phyloP scores from a whole-genome alignment of 2,797 vertebrate species.

The Gouania willdenowi region DNA sequence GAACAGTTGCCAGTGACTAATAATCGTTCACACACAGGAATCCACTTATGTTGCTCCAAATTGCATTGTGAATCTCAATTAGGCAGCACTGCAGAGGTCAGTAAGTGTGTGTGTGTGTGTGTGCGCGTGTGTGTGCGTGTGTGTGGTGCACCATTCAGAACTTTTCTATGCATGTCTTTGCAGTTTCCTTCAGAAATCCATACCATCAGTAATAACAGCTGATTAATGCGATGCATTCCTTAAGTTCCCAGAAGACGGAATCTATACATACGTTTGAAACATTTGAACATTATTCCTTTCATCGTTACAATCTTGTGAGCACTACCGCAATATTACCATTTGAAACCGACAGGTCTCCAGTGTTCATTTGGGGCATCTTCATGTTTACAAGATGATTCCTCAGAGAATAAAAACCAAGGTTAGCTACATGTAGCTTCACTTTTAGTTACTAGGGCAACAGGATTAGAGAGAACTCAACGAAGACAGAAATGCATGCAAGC shows the following conservation, averaged over 20 bases:
- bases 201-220: neutral
- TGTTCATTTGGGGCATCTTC: too few relatives aligned
- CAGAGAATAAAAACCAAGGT: too few relatives aligned
- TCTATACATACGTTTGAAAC: neutral
- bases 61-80: constrained; percentile 39
- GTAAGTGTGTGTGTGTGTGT: too few relatives aligned
- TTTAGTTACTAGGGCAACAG: too few relatives aligned
- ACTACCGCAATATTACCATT: constrained; percentile 2
- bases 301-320: constrained; percentile 3
- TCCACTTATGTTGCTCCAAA: constrained; percentile 30
- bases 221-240: constrained; percentile 4
- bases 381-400: too few relatives aligned
- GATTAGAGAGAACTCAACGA: too few relatives aligned
- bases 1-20: constrained; percentile 11
- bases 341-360: too few relatives aligned
- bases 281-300: constrained; percentile 12
- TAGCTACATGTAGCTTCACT: too few relatives aligned
- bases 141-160: constrained; percentile 11
- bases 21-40: constrained; percentile 13
- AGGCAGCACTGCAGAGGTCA: constrained; percentile 22
- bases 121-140: too few relatives aligned
- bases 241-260: constrained; percentile 1
- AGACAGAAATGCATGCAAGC: too few relatives aligned
- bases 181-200: too few relatives aligned
- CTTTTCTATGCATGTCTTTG: neutral